Percentiles rank a stretch among this genome's conserved stretches.
Evolutionary conservation across 1,140 invertebrate species (phyloP).

Genomic region (Cheumatopsyche charites): DNA sequence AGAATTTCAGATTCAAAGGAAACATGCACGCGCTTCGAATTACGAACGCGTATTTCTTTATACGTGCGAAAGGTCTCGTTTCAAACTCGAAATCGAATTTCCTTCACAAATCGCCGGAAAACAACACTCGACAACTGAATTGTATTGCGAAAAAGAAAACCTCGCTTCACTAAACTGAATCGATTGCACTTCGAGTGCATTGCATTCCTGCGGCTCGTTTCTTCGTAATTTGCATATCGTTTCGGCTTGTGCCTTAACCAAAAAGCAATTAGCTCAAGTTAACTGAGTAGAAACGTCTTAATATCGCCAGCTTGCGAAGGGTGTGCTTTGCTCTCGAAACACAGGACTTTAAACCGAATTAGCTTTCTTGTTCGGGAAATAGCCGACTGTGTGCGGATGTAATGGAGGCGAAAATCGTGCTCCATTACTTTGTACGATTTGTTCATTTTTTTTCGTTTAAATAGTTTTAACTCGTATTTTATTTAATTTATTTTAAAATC

Average conservation of each 20-base stretch:
- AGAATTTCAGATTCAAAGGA: not conserved
- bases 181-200: too few relatives aligned
- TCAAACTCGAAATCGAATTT: not conserved
- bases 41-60: not conserved
- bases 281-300: slow-evolving; percentile 38
- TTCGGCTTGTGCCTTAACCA: slow-evolving; percentile 41
- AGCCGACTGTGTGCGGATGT: not conserved
- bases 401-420: not conserved
- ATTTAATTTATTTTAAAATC: too few relatives aligned
- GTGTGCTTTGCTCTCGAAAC: slow-evolving; percentile 19
- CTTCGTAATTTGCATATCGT: slow-evolving; percentile 43
- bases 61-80: too few relatives aligned
- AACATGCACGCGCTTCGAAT: not conserved
- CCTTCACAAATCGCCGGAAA: not conserved
- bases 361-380: slow-evolving; percentile 1
- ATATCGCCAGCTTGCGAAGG: slow-evolving; percentile 30
- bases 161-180: not conserved
- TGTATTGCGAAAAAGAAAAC: not conserved
- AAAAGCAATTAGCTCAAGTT: slow-evolving; percentile 44
- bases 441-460: too few relatives aligned
- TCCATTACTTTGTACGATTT: not conserved
- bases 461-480: too few relatives aligned
- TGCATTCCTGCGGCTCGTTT: not conserved
- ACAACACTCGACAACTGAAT: too few relatives aligned
- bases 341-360: slow-evolving; percentile 31